Base-by-base conservation (phyloP, 2,888 invertebrate species). In the Cloeon dipterum region DNA sequence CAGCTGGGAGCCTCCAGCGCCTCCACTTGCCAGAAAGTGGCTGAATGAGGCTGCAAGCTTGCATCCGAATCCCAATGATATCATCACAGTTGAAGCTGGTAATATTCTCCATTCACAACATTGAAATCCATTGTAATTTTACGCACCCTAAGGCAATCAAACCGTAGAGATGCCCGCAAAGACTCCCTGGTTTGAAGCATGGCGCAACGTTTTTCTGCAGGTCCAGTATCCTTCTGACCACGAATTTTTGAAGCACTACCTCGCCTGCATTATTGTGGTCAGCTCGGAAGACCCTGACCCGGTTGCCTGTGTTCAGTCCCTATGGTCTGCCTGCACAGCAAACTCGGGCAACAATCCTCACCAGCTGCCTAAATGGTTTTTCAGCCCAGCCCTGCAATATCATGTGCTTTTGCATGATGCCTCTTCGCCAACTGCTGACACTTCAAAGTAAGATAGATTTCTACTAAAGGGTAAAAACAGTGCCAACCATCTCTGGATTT, bases 101-200 rank as follows among this genome's bases (percentile, higher is more conserved):
- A 57, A 52, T 39, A n/a, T n/a, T n/a, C n/a, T 5, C 1, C 4
- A 4, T 34, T 11, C 2, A 20, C 14, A 17, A 19, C 18, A 20
- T 19, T 13, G 3, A n/a, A 5, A 26, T 39, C 35, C 4, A 11
- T 8, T 8, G n/a, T 8, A 17, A 17, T 25, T 11, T 8, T 3
- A 34, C 32, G 32, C 32, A 19, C 21, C 32, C 8, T 25, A 4
- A 21, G 21, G 4, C 20, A 20, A 20, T 41, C 64, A 65, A 46
- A n/a, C n/a, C n/a, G 56, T 83, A 42, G 70, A 76, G 46, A 63
- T 82, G 46, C 83, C 85, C 20, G 61, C 69, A 25, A 65, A 72
- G 8, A 81, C 85, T 37, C 79, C 88, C 11, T 96, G 96, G 94
- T 96, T 83, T 63, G 91, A 93, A 56, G 71, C 77, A 8, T 96